These are phyloP conservation scores for Natrix natrix DNA, from an alignment of 2,797 vertebrate genomes.

Conservation along the genomic window DNA sequence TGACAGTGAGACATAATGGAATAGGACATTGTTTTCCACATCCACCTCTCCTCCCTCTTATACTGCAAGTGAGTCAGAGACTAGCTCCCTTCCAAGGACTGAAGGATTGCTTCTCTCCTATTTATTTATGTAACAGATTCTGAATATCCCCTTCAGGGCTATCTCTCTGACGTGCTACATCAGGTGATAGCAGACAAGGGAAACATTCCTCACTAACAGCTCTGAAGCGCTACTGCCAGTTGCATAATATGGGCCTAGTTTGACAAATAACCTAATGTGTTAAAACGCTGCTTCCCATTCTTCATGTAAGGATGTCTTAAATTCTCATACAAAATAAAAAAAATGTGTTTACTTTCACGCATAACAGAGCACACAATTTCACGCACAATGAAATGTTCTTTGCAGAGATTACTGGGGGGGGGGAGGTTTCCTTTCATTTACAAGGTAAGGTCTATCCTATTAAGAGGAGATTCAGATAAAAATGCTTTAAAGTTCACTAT, in stretches of 20 bases:
- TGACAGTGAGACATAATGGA: background rate
- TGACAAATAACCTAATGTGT: background rate
- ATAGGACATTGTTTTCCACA: background rate
- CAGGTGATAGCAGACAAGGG: background rate
- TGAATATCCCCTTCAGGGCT: background rate
- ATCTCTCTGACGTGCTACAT: background rate
- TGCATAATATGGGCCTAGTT: background rate
- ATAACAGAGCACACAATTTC: background rate
- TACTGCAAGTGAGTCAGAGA: background rate
- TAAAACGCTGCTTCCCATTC: background rate
- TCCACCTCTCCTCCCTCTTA: background rate
- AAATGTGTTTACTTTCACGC: background rate
- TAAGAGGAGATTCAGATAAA: background rate
- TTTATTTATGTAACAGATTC: background rate
- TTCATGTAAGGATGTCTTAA: background rate
- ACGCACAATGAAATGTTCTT: background rate
- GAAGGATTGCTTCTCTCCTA: background rate
- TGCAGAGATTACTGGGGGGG: background rate
- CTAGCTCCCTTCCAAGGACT: background rate
- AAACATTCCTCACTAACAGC: background rate
- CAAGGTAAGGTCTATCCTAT: background rate
- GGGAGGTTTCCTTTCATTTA: background rate
- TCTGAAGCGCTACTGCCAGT: background rate
- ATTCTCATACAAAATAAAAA: background rate
- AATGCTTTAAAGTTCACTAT: background rate